Evolutionary conservation across 2,797 vertebrate species (phyloP).

Genomic region (Macropus fuliginosus): DNA sequence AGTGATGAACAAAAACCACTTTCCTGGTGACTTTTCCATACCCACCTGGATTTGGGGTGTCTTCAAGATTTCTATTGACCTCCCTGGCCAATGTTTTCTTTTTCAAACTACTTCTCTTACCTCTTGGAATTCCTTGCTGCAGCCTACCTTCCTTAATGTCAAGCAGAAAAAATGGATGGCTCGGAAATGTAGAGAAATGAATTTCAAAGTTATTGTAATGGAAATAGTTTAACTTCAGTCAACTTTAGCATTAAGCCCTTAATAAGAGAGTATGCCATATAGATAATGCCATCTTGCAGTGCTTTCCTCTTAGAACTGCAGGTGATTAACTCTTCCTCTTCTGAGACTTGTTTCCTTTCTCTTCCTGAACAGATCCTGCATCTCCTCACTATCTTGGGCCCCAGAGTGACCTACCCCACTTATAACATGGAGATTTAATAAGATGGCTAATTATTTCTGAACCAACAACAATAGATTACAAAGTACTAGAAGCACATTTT

Average conservation of each 20-base stretch:
- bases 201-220: slow-evolving; percentile 55
- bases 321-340: slow-evolving; percentile 27
- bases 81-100: slow-evolving; percentile 19
- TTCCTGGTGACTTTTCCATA: slow-evolving; percentile 46
- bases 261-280: slow-evolving; percentile 31
- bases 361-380: neutral
- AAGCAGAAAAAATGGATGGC: slow-evolving; percentile 58
- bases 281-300: slow-evolving; percentile 2
- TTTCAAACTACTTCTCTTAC: slow-evolving; percentile 48
- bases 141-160: slow-evolving; percentile 68
- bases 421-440: slow-evolving; percentile 68
- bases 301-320: slow-evolving; percentile 27
- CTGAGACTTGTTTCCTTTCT: neutral
- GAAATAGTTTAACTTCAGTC: slow-evolving; percentile 64
- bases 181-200: slow-evolving; percentile 57
- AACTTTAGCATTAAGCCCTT: slow-evolving; percentile 57
- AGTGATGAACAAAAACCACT: neutral
- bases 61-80: slow-evolving; percentile 32
- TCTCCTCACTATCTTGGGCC: neutral
- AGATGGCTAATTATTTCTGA: slow-evolving; percentile 75
- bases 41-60: neutral
- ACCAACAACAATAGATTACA: slow-evolving; percentile 69
- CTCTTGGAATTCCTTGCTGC: slow-evolving; percentile 57
- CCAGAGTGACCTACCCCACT: neutral
- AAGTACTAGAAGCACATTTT: slow-evolving; percentile 72